Evolutionary conservation across 2,797 vertebrate species (phyloP), one percentile per base, ranked within the genome.

Genomic region (Enteromius mattozi): DNA sequence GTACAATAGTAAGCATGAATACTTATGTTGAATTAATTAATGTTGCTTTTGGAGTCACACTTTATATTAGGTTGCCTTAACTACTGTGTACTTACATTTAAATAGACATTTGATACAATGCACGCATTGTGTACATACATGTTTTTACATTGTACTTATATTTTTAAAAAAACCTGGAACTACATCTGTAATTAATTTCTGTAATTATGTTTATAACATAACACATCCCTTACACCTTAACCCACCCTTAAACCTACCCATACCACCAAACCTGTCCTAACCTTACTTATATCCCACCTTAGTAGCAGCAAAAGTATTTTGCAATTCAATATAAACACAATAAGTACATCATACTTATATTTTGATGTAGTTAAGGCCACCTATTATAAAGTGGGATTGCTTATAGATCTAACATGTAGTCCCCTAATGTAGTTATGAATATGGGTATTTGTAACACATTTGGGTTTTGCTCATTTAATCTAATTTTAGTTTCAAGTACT

Each of bases 1-100:
- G 61, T 69, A 69, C 69, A 83, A 68, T 63, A 81, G 82, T 78
- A 54, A 51, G 80, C 56, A 81, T 74, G 7, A 51, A 24, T 35
- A 24, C 6, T 76, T 56, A 6, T 59, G 30, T 24, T 24, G 13
- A 76, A n/a, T n/a, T 59, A 40, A 59, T 24, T 40, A 33, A 24
- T 1, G 21, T 59, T 77, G 8, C 6, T 76, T 40, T 37, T 72
- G 30, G 16, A 56, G 54, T 56, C 54, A 56, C 54, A n/a, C 51
- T 54, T 56, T n/a, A n/a, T 56, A 56, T 56, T 56, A n/a, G 54
- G 3, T 56, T 21, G 3, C 51, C 19, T 54, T 54, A 54, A 51
- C 51, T 56, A 56, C 21, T 56, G 9, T 54, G 49, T 54, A 19
- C 51, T 54, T 56, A 56, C 9, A 56, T n/a, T n/a, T 56, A 56